Percentiles rank a stretch among this genome's conserved stretches.
Conservation (phyloP, 2,797 vertebrate species). For the Acridotheres tristis region DNA sequence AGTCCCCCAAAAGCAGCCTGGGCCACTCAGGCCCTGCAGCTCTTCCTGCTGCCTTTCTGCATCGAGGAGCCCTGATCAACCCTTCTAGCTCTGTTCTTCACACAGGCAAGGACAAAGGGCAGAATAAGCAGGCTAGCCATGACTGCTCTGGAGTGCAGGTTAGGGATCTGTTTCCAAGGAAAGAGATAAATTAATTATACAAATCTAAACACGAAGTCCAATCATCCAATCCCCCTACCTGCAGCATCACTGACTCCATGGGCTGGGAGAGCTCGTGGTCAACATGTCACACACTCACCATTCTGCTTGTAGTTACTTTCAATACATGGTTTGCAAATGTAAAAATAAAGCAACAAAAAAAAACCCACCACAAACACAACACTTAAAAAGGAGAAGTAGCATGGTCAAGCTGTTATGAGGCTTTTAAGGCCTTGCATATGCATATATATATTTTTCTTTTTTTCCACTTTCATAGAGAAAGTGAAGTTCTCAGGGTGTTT, state of each 20-base stretch:
- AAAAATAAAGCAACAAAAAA: background rate
- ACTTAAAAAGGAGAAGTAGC: background rate
- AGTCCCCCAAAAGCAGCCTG: background rate
- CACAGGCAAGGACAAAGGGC: fast-evolving
- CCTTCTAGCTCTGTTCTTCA: background rate
- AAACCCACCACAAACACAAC: background rate
- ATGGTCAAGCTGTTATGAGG: background rate
- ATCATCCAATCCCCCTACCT: background rate
- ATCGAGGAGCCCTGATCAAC: fast-evolving
- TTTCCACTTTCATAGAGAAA: background rate
- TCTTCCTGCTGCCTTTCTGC: background rate
- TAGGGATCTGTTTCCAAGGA: background rate
- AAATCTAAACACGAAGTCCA: background rate
- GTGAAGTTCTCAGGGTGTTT: background rate
- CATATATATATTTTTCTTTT: too few relatives aligned
- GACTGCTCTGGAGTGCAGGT: background rate
- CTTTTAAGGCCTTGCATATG: background rate
- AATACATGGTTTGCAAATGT: background rate
- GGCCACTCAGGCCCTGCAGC: background rate
- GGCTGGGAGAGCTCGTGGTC: background rate
- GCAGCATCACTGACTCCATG: background rate
- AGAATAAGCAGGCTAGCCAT: background rate
- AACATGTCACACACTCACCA: background rate
- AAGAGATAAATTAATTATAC: background rate
- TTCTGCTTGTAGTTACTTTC: background rate